Percentiles rank a stretch among this genome's conserved stretches.
phyloP scores from a whole-genome alignment of 2,113 vertebrate genomes.

The Ibidorhyncha struthersii region DNA sequence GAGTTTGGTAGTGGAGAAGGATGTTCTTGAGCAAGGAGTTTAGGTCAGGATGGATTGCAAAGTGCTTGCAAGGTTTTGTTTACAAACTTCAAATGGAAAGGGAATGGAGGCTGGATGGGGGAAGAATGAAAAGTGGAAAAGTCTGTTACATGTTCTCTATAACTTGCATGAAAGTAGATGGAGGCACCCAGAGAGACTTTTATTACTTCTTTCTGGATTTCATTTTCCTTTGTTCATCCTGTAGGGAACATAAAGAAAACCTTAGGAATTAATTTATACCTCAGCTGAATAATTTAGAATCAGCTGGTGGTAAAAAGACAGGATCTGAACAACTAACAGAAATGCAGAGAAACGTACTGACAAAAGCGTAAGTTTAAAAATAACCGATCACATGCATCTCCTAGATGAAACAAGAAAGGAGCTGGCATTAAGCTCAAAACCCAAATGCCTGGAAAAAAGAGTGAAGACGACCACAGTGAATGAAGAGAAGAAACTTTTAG shows the following conservation, averaged over 20 bases:
- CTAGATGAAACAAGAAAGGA: not conserved
- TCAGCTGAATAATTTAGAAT: not conserved
- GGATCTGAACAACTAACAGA: not conserved
- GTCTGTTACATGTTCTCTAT: not conserved
- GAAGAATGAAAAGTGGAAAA: not conserved
- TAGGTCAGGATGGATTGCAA: not conserved
- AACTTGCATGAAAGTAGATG: not conserved
- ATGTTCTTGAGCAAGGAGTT: not conserved
- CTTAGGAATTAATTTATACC: not conserved
- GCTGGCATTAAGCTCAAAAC: not conserved
- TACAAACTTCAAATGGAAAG: not conserved
- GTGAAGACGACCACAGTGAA: not conserved
- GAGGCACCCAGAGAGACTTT: not conserved
- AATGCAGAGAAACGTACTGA: not conserved
- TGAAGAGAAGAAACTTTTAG: not conserved
- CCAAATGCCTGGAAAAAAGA: not conserved
- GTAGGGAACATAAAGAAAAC: not conserved
- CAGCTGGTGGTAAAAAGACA: not conserved
- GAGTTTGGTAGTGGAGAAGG: not conserved
- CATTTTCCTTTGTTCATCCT: not conserved
- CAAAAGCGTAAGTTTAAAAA: not conserved
- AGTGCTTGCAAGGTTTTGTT: not conserved
- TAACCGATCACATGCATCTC: not conserved
- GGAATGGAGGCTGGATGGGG: not conserved
- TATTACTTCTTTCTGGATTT: not conserved